Percentiles rank a stretch among this genome's conserved stretches.
Conservation (phyloP, 2,113 vertebrate species). For the Gopherus evgoodei region DNA sequence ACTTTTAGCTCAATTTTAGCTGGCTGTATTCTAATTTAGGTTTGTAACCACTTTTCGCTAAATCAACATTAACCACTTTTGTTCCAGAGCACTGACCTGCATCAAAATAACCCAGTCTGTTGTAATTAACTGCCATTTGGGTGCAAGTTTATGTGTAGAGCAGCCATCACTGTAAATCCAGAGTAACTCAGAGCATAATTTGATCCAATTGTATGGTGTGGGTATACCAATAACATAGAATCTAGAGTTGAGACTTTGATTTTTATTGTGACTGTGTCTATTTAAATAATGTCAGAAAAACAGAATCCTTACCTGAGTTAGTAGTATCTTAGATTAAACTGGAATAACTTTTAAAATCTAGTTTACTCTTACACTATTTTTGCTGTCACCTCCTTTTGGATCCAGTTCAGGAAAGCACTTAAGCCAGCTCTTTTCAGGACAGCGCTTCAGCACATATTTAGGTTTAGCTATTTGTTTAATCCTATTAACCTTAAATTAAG, state of each 20-base stretch:
- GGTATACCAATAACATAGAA: neutral
- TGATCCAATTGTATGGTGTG: neutral
- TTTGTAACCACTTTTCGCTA: neutral
- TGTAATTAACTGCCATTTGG: neutral
- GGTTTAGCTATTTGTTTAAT: neutral
- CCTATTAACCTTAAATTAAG: neutral
- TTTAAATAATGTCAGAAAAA: neutral
- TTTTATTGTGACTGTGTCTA: no score
- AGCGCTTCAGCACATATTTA: neutral
- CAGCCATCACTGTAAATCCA: neutral
- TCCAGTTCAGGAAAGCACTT: neutral
- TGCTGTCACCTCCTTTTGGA: neutral
- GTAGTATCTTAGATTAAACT: neutral
- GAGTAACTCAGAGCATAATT: neutral
- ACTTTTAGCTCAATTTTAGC: neutral
- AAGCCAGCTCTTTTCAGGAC: neutral
- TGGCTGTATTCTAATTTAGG: neutral
- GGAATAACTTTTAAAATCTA: neutral
- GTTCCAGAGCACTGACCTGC: neutral
- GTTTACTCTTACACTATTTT: neutral
- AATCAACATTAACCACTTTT: neutral
- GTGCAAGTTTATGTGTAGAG: rapidly evolving
- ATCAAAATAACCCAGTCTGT: rapidly evolving
- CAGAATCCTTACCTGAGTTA: neutral
- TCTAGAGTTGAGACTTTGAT: neutral